phyloP scores from a whole-genome alignment of 2,797 vertebrate genomes.

The Tachyglossus aculeatus region DNA sequence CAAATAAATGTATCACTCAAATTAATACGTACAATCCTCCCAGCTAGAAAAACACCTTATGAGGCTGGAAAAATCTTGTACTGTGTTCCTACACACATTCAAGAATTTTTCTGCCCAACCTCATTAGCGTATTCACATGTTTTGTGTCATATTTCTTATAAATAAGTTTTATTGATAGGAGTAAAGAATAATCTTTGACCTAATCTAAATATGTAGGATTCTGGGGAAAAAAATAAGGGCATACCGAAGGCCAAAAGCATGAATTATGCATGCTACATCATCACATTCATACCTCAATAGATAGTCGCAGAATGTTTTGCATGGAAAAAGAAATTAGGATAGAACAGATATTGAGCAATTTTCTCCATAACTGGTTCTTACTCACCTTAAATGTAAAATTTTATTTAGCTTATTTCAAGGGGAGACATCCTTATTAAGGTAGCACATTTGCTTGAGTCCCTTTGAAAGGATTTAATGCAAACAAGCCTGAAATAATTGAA shows the following conservation, averaged over 20 bases:
- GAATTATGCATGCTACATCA: slow-evolving; percentile 93
- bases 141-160: slow-evolving; percentile 25
- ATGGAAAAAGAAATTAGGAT: slow-evolving; percentile 85
- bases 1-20: not conserved
- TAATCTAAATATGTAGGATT: slow-evolving; percentile 88
- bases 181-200: slow-evolving; percentile 84
- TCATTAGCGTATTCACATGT: not conserved
- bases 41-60: slow-evolving; percentile 13
- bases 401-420: slow-evolving; percentile 88
- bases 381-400: slow-evolving; percentile 91
- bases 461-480: slow-evolving; percentile 87
- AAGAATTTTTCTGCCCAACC: not conserved
- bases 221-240: slow-evolving; percentile 61
- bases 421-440: slow-evolving; percentile 81
- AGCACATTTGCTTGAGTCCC: slow-evolving; percentile 75
- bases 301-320: slow-evolving; percentile 75
- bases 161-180: slow-evolving; percentile 81
- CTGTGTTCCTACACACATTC: slow-evolving; percentile 13
- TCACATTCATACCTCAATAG: slow-evolving; percentile 80
- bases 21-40: slow-evolving; percentile 18
- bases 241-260: slow-evolving; percentile 81
- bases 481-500: slow-evolving; percentile 94
- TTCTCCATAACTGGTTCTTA: slow-evolving; percentile 90
- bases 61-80: slow-evolving; percentile 1
- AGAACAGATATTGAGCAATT: slow-evolving; percentile 92